Evolutionary conservation across 2,888 invertebrate genomes (phyloP).

Genomic region (Polia nebulosa): DNA sequence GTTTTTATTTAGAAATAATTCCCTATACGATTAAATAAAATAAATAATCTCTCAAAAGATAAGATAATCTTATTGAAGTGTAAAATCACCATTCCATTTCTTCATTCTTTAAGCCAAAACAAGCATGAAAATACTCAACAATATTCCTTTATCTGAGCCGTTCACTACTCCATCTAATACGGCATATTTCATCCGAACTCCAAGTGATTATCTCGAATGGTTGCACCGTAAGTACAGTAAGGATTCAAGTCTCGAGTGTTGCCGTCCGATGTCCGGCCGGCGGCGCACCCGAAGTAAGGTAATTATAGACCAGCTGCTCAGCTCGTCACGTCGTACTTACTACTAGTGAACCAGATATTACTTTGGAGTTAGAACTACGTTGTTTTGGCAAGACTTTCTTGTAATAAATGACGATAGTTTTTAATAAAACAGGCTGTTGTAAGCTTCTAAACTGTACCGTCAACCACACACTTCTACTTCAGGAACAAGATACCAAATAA

Average conservation of each 20-base stretch:
- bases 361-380: constrained; percentile 24
- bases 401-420: constrained; percentile 7
- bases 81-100: too few relatives aligned
- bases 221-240: constrained; percentile 55
- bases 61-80: too few relatives aligned
- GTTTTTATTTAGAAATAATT: too few relatives aligned
- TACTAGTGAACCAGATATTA: constrained; percentile 50
- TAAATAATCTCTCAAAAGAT: too few relatives aligned
- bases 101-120: constrained; percentile 10
- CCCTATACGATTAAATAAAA: too few relatives aligned
- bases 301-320: constrained; percentile 71
- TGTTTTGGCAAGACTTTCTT: constrained; percentile 36
- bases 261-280: constrained; percentile 67
- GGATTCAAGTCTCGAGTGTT: constrained; percentile 55
- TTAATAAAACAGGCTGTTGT: too few relatives aligned
- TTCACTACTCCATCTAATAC: constrained; percentile 32
- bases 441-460: too few relatives aligned
- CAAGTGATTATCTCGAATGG: constrained; percentile 60
- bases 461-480: too few relatives aligned
- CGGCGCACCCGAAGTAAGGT: constrained; percentile 60
- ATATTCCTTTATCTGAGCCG: constrained; percentile 19
- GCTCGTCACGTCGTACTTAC: constrained; percentile 60
- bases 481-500: too few relatives aligned
- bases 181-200: constrained; percentile 47
- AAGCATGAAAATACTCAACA: constrained; percentile 12